Evolutionary conservation across 2,113 vertebrate species (phyloP).

Genomic region (Urocitellus parryii): DNA sequence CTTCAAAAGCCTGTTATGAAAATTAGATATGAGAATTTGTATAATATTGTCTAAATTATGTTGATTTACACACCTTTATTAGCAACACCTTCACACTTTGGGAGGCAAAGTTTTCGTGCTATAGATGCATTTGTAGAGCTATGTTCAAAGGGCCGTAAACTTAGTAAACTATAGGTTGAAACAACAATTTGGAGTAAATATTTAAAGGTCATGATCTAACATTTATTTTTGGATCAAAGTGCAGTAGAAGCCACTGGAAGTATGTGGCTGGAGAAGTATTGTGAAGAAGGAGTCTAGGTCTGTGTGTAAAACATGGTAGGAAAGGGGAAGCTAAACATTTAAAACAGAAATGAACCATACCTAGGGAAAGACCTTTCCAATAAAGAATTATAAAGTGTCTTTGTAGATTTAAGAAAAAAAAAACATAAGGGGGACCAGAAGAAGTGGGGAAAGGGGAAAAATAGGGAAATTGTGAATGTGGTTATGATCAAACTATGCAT

Average conservation of each 20-base stretch:
- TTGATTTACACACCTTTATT: neutral
- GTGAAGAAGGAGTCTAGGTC: neutral
- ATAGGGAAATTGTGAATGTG: neutral
- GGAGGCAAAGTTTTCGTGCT: neutral
- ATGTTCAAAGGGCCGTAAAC: conserved; percentile 16
- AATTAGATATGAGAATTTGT: neutral
- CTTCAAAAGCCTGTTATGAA: neutral
- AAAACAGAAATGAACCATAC: neutral
- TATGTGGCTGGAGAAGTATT: neutral
- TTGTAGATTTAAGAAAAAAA: neutral
- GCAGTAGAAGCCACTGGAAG: neutral
- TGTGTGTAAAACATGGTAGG: neutral
- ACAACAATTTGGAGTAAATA: conserved; percentile 70
- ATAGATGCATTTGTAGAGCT: neutral
- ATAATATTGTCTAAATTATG: neutral
- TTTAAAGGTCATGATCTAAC: conserved; percentile 74
- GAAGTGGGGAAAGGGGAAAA: neutral
- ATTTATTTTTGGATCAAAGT: conserved; percentile 75
- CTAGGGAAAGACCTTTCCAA: accelerated
- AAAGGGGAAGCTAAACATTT: neutral
- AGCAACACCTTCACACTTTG: neutral
- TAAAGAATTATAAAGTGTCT: neutral
- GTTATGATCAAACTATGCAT: neutral
- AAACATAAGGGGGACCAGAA: too few species aligned
- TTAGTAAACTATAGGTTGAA: conserved; percentile 62